These are phyloP conservation scores for Silurus glanis DNA, from an alignment of 2,113 vertebrate species.

Conservation along the genomic window DNA sequence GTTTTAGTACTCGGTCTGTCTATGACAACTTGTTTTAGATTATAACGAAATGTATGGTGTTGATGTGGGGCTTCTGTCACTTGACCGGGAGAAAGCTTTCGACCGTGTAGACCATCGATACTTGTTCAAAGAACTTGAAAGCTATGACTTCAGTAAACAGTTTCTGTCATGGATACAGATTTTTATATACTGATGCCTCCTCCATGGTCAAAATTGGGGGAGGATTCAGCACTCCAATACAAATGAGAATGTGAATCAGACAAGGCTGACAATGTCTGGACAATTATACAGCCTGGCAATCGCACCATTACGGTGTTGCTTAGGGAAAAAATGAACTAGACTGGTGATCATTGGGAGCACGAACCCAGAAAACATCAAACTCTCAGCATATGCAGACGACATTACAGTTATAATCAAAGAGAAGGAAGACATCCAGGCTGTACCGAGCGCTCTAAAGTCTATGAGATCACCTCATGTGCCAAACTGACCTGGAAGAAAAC, in stretches of 20 bases:
- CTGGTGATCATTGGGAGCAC: background rate
- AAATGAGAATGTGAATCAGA: background rate
- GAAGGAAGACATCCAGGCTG: background rate
- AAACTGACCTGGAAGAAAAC: too few species aligned
- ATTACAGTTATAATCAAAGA: background rate
- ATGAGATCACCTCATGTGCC: background rate
- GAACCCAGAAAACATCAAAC: too few species aligned
- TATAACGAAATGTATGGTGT: too few species aligned
- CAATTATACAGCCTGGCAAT: background rate
- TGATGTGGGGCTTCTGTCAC: too few species aligned
- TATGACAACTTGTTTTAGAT: too few species aligned
- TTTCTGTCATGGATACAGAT: background rate
- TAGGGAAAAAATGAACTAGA: background rate
- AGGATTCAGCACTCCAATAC: background rate
- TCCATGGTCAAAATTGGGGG: background rate
- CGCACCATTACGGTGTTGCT: background rate
- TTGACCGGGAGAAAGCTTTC: background rate
- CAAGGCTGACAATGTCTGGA: background rate
- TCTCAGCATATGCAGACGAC: background rate
- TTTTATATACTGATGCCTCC: background rate
- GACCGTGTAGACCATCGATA: background rate
- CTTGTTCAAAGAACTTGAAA: background rate
- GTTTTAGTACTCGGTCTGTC: too few species aligned
- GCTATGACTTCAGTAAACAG: background rate
- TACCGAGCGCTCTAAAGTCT: background rate